Percentiles rank a stretch among this genome's conserved stretches.
These are phyloP conservation scores for Cloeon dipterum DNA, from an alignment of 2,888 invertebrate species.

Conservation along the genomic window DNA sequence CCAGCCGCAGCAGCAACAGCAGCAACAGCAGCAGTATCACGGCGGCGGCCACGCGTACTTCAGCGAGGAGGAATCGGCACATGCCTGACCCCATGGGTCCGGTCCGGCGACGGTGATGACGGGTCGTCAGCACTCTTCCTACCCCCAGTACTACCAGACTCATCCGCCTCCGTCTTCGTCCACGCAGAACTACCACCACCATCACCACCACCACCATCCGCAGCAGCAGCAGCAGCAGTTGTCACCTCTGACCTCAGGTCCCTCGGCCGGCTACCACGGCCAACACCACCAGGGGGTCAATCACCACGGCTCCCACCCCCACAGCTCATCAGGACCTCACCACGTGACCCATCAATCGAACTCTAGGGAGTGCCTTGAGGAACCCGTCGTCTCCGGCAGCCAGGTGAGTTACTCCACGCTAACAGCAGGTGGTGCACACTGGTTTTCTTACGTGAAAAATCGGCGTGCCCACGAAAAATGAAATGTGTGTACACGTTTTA, in stretches of 20 bases:
- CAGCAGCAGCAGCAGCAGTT: conserved; percentile 1
- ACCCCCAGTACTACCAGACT: no score
- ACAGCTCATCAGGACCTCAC: not conserved
- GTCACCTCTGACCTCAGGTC: conserved; percentile 2
- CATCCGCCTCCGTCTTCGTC: not conserved
- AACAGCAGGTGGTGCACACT: no score
- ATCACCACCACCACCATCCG: not conserved
- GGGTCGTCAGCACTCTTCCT: not conserved
- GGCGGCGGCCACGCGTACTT: no score
- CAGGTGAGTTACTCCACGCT: conserved; percentile 1
- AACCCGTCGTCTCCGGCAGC: conserved; percentile 5
- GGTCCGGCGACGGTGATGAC: not conserved
- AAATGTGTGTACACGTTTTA: no score
- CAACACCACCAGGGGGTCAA: not conserved
- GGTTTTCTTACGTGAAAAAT: no score
- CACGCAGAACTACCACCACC: not conserved
- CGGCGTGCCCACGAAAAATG: no score
- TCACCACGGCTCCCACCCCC: not conserved
- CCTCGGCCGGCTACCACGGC: not conserved
- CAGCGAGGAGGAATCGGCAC: not conserved
- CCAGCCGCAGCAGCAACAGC: no score
- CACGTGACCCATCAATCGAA: not conserved
- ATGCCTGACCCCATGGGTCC: not conserved
- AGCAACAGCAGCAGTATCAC: no score
- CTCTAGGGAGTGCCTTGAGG: conserved; percentile 4